Base-by-base conservation (phyloP, 2,888 invertebrate genomes). In the Tachystola acroxantha region DNA sequence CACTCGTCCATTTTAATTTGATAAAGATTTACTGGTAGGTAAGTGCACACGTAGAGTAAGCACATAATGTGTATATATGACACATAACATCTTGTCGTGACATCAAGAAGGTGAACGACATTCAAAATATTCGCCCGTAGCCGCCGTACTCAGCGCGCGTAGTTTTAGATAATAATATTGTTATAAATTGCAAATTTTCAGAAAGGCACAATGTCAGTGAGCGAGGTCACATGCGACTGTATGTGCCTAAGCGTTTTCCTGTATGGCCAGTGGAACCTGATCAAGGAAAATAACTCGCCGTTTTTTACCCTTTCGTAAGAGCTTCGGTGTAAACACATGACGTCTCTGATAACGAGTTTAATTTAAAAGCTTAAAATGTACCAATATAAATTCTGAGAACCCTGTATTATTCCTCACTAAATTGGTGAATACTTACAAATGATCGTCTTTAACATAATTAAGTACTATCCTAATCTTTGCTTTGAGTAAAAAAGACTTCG, bases 241-340 rank as follows among this genome's bases (percentile, higher is more conserved):
- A 45, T 39, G 37, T 39, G 38, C 35, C 35, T 39, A 42, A 48
- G 40, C 40, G 34, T 51, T 60, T 60, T 57, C 57, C 54, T 50
- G 50, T 53, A 45, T 40, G 28, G 34, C 44, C 40, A 32, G 28
- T 29, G 12, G 34, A 41, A 50, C 46, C 39, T 45, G 37, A 45
- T 45, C 49, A 44, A 46, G 49, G 46, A 48, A 46, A 48, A 44
- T 32, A 30, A 35, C 20, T 14, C 20, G 2, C 29, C 28, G 38
- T 29, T 34, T 33, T 24, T 37, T 19, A 10, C 26, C 27, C 14
- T 38, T 37, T 26, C 32, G 29, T 10, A 32, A 37, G 20, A 12
- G 19, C n/a, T 33, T 33, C 24, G 37, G 16, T 24, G 33, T 28
- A 33, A 29, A 33, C 29, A 22, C n/a, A n/a, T n/a, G n/a, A 32